Base-by-base conservation (phyloP, 1,140 invertebrate genomes). In the Saccostrea echinata region DNA sequence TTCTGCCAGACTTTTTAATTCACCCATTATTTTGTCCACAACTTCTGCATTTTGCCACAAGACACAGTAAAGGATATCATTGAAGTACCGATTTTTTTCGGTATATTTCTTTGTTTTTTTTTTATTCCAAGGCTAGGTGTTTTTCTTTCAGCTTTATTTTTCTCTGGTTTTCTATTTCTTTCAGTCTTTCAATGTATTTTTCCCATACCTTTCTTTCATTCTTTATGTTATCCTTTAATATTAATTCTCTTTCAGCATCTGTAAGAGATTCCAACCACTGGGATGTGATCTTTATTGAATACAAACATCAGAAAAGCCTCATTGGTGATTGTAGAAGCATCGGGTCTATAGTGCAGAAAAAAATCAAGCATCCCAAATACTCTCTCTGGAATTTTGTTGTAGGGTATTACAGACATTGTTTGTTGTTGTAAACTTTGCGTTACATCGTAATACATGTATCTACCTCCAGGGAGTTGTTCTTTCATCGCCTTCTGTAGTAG, bases 221-320 rank as follows among this genome's bases (percentile, higher is more conserved):
- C 24, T 86, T 89, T 81, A 21, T 35, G 18, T 16, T 30, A 6
- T 81, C 71, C 30, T 55, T 27, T 33, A 89, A 53, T 18, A 89
- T 13, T 30, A 16, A 21, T 8, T 89, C 27, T 55, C 53, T 84
- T n/a, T 55, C 35, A 43, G 35, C 35, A 43, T 43, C 35, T 3
- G 35, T 2, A 6, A 43, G 35, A 6, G 35, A 43, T 12, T 87
- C 18, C 24, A 89, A 83, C 88, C 85, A 89, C n/a, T 87, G 11
- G 8, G 84, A 24, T 16, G 85, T 89, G n/a, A n/a, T n/a, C n/a
- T 53, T 87, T 89, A 24, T 89, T 88, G 51, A 84, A 64, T 13
- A 61, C 52, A 84, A 33, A 86, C 81, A 86, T 55, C 2, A 88
- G 35, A 43, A 81, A 88, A n/a, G 76, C 27, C 43, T 88, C 76